Conservation (phyloP, 1,140 invertebrate species). For the Andrena cerasifolii region DNA sequence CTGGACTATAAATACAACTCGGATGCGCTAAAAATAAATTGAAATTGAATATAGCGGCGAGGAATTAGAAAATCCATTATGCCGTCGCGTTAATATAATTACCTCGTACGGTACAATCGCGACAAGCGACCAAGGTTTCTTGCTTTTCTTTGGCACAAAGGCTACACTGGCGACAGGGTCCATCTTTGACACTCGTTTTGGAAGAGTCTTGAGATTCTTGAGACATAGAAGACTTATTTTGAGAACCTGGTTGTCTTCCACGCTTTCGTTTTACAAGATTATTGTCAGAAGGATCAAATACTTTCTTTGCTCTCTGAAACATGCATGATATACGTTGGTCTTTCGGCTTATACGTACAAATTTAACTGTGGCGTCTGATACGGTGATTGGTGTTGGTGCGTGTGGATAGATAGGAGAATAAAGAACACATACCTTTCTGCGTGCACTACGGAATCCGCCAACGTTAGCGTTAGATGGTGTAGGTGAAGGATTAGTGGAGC, state of each 20-base stretch:
- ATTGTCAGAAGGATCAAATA: conserved; percentile 91
- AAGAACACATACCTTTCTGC: conserved; percentile 74
- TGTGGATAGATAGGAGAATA: no score
- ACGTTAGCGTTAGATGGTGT: conserved; percentile 75
- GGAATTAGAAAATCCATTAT: neutral
- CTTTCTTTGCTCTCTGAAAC: conserved; percentile 86
- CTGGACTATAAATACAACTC: conserved; percentile 85
- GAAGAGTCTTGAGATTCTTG: conserved; percentile 74
- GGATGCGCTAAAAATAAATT: conserved; percentile 84
- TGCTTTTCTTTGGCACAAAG: conserved; percentile 79
- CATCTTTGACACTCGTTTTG: conserved; percentile 77
- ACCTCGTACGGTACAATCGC: conserved; percentile 92
- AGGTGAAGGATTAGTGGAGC: conserved; percentile 78
- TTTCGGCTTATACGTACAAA: neutral
- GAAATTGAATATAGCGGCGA: conserved; percentile 3
- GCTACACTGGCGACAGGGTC: conserved; percentile 81
- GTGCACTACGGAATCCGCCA: conserved; percentile 76
- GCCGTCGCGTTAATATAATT: conserved; percentile 57
- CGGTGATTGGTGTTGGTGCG: neutral
- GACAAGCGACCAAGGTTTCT: conserved; percentile 88
- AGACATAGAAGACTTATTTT: conserved; percentile 81
- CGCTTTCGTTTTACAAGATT: conserved; percentile 86
- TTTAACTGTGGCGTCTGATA: neutral
- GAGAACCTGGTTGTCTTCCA: conserved; percentile 84
- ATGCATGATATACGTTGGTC: conserved; percentile 2